Base-by-base conservation (phyloP, 2,113 vertebrate species). In the Osmerus mordax region DNA sequence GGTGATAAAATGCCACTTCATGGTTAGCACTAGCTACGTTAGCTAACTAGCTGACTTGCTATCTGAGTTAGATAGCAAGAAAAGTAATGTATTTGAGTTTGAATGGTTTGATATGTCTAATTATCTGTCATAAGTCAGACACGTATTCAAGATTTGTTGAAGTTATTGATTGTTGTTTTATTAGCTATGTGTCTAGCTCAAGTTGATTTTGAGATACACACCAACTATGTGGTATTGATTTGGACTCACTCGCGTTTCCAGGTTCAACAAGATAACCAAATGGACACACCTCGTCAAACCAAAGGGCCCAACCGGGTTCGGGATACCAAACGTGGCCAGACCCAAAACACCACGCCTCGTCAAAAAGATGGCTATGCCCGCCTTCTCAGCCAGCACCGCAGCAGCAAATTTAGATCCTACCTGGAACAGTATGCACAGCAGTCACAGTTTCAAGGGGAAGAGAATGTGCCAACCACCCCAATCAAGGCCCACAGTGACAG, bases 351-450 rank as follows among this genome's bases (percentile, higher is more conserved):
- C 9, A 7, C 76, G n/a, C 88, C 90, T 65, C 87, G 90, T 3
- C 91, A 92, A 80, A 97, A 96, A 86, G 94, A 95, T 0, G 94
- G 94, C 2, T 95, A 96, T 0, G 86, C 91, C 7, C 86, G 90
- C 73, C 92, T 95, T 0, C 87, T 95, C 66, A 93, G 93, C 2
- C 95, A 94, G 78, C 95, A 96, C 79, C 88, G 88, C 82, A 95
- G 94, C 0, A 89, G 87, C 61, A 91, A 93, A 18, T 95, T 95
- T 82, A 89, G 80, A 14, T 86, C 81, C 19, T 94, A 93, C 61
- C 41, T 94, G 47, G 92, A 92, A 58, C 89, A 92, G 19, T 86
- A 91, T 62, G 88, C 89, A 0, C 87, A 91, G 86, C 90, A 92
- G 70, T 79, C 88, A 56, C 86, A 86, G 5, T 78, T 86, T 75